Conservation (phyloP, 2,888 invertebrate species). For the Tolmerus cingulatus region DNA sequence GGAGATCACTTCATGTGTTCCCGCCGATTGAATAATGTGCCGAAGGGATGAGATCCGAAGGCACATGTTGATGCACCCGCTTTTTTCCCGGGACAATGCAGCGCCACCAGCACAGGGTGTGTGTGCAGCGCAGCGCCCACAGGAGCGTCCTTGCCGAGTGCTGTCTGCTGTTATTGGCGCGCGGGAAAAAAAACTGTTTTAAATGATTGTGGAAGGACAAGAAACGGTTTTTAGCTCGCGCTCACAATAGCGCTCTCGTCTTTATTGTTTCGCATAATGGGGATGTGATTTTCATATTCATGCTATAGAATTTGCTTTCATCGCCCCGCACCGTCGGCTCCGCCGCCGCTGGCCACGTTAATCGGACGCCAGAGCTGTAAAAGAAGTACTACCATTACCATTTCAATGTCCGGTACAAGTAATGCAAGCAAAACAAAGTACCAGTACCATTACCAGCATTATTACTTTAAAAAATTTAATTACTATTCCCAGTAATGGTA, state of each 20-base stretch:
- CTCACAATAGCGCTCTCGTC: conserved; percentile 46
- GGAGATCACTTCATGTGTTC: conserved; percentile 32
- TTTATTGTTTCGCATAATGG: conserved; percentile 49
- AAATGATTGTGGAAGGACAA: conserved; percentile 40
- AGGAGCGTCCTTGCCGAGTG: conserved; percentile 20
- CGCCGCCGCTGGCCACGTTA: neutral
- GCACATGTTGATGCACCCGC: conserved; percentile 32
- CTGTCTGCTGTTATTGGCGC: conserved; percentile 30
- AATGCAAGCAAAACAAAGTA: too few relatives aligned
- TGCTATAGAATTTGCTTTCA: conserved; percentile 27
- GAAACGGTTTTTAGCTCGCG: conserved; percentile 26
- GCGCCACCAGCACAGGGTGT: neutral
- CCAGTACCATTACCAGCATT: too few relatives aligned
- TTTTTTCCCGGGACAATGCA: conserved; percentile 17
- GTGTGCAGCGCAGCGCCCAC: neutral
- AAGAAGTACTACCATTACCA: too few relatives aligned
- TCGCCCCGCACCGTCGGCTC: neutral
- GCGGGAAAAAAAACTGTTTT: conserved; percentile 14
- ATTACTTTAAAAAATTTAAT: too few relatives aligned
- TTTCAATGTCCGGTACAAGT: too few relatives aligned
- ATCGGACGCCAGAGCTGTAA: neutral
- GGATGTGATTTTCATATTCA: conserved; percentile 48
- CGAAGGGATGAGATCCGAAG: conserved; percentile 18
- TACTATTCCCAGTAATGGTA: too few relatives aligned
- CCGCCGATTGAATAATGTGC: conserved; percentile 40